These are phyloP conservation scores for Callochromis pleurospilus DNA, from an alignment of 2,113 vertebrate genomes.

Conservation along the genomic window DNA sequence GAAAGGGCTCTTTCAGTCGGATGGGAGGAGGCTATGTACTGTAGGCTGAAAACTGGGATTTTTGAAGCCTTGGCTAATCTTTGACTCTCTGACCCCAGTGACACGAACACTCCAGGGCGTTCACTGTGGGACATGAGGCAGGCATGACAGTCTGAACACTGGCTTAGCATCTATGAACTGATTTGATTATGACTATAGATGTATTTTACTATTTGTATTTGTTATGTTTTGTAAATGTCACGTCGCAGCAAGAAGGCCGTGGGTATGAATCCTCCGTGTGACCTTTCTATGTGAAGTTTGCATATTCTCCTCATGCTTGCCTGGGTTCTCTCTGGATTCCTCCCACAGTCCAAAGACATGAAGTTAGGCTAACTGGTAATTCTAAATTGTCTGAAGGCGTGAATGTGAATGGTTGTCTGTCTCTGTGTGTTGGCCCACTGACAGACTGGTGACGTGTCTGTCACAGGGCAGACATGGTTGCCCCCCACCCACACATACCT, in stretches of 20 bases:
- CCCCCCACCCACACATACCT: background rate
- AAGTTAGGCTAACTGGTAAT: background rate
- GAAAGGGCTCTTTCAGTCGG: constrained; percentile 53
- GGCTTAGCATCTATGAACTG: background rate
- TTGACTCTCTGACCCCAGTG: constrained; percentile 12
- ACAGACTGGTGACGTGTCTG: background rate
- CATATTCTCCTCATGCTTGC: background rate
- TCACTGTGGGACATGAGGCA: background rate
- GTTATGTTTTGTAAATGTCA: background rate
- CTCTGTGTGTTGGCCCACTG: background rate
- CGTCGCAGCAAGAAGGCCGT: background rate
- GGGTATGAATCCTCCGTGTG: background rate
- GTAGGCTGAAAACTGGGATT: constrained; percentile 10
- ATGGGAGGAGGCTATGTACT: background rate
- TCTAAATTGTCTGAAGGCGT: background rate
- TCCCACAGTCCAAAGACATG: background rate
- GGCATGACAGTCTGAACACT: background rate
- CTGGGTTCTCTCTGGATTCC: background rate
- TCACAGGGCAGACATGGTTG: background rate
- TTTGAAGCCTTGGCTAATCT: background rate
- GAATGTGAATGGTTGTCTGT: background rate
- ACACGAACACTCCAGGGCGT: background rate
- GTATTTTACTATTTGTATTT: background rate
- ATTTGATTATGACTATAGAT: background rate
- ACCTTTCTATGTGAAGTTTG: background rate